Evolutionary conservation across 2,113 vertebrate species (phyloP), one percentile per base, ranked within the genome.

Genomic region (Dunckerocampus dactyliophorus): DNA sequence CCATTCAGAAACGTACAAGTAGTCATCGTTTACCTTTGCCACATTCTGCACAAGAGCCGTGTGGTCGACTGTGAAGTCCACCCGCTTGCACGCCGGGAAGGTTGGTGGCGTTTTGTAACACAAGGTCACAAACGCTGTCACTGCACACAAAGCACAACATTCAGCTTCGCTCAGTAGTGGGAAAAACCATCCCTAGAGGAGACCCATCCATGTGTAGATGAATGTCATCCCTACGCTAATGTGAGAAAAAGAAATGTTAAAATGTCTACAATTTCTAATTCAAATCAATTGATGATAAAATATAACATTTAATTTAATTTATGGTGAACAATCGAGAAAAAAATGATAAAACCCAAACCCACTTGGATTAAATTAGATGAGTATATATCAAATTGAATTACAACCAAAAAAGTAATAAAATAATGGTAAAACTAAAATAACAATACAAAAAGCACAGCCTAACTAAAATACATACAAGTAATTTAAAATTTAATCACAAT

Each of bases 1-100:
- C 21, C 4, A 17, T 43, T 34, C 8, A 10, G 8, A n/a, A n/a
- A 49, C 2, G n/a, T n/a, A n/a, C n/a, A n/a, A 10, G 16, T 11
- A 2, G 22, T 8, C 24, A 34, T 52, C 34, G 6, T 42, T 48
- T 81, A 89, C 88, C 83, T 86, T 66, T 53, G 66, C 13, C 1
- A 37, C 12, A 17, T 63, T 69, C 47, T 50, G 59, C 8, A 65
- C 62, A 50, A 67, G 20, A 47, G 21, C n/a, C 12, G 43, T 3
- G 2, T 54, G 52, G 31, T 72, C 79, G 34, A 88, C 50, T 0
- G 9, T 74, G 58, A 90, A 90, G 62, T 78, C 58, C 60, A 89
- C 77, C 63, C 45, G 81, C 63, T 85, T 85, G 74, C 85, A 91
- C 1, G 7, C 3, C 6, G 55, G 47, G 4, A 84, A 16, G 28